These are phyloP conservation scores for Iguana delicatissima DNA, from an alignment of 2,797 vertebrate genomes.

Conservation along the genomic window DNA sequence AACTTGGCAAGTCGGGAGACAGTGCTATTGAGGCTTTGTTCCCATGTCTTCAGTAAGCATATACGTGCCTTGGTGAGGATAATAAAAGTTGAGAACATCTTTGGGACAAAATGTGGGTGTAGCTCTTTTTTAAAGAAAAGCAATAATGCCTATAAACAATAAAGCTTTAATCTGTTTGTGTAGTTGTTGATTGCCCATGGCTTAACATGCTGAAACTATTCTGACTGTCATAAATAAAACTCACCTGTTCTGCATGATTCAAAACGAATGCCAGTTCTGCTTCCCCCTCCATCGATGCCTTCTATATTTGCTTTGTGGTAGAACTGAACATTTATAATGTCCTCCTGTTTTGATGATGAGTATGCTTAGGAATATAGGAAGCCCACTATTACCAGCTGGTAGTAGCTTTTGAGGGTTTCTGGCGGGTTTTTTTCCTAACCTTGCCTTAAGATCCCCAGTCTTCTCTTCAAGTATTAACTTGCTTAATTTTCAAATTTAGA, in stretches of 20 bases:
- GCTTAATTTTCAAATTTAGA: too few relatives aligned
- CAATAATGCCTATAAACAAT: background rate
- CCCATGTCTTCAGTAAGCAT: slow-evolving; percentile 14
- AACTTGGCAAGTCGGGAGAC: background rate
- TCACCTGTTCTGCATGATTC: background rate
- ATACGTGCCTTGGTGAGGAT: slow-evolving; percentile 50
- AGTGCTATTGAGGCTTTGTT: background rate
- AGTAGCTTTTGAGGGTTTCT: too few relatives aligned
- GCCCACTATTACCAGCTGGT: too few relatives aligned
- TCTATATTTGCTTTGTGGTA: background rate
- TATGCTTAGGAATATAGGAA: too few relatives aligned
- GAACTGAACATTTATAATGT: background rate
- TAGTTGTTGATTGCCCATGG: background rate
- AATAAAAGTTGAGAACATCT: slow-evolving; percentile 31
- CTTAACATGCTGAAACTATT: background rate
- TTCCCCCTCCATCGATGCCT: background rate
- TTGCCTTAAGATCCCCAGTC: too few relatives aligned
- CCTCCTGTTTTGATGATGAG: background rate
- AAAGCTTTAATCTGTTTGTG: background rate
- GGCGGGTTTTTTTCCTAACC: too few relatives aligned
- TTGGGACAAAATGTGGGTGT: slow-evolving; percentile 36
- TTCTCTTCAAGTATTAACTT: too few relatives aligned
- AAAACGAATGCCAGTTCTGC: background rate
- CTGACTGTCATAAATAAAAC: background rate
- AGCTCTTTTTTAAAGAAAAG: background rate